Conservation (phyloP, 2,888 invertebrate species). For the Pollenia angustigena region DNA sequence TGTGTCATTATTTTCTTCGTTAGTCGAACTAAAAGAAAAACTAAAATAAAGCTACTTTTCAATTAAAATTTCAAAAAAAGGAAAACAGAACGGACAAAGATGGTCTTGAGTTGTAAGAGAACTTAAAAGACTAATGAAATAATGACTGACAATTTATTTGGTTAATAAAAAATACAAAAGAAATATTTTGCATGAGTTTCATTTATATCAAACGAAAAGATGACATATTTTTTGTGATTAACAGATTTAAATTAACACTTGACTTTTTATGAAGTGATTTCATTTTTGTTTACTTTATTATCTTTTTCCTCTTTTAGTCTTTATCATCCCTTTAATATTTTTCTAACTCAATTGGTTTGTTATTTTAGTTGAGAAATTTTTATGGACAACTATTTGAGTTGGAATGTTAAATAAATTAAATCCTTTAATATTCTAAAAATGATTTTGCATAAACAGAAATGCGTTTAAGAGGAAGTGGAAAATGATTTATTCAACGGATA, state of each 20-base stretch:
- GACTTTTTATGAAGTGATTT: conserved; percentile 34
- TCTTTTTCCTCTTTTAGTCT: background rate
- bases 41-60: background rate
- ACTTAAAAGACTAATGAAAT: background rate
- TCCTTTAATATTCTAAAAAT: background rate
- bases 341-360: conserved; percentile 21
- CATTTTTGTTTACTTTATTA: background rate
- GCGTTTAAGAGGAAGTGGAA: background rate
- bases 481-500: background rate
- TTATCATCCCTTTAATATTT: background rate
- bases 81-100: background rate
- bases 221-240: conserved; percentile 7
- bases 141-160: conserved; percentile 24
- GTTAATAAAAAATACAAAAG: background rate
- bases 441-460: background rate
- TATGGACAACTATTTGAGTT: conserved; percentile 14
- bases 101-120: background rate
- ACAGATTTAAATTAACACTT: conserved; percentile 43
- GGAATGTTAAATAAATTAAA: conserved; percentile 39
- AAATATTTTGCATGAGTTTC: background rate
- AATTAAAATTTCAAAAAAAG: background rate
- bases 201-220: background rate
- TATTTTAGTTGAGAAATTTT: conserved; percentile 40
- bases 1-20: conserved; percentile 33
- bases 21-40: background rate